Evolutionary conservation across 2,888 invertebrate species (phyloP).

Genomic region (Amaurobius ferox): DNA sequence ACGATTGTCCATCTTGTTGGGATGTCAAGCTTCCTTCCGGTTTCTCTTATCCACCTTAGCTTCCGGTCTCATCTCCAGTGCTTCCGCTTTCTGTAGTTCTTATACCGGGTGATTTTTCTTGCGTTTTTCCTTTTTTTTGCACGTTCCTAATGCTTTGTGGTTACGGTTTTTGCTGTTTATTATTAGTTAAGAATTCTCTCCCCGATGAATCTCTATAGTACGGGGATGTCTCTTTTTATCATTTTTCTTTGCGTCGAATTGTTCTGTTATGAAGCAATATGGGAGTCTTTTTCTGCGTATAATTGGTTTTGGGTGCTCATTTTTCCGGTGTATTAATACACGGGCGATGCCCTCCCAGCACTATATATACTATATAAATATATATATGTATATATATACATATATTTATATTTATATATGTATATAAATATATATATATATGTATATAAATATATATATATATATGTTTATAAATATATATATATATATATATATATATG

Average conservation of each 20-base stretch:
- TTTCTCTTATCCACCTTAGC: conserved; percentile 65
- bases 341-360: conserved; percentile 19
- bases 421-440: too few species aligned
- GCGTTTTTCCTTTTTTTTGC: neutral
- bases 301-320: conserved; percentile 51
- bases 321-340: conserved; percentile 49
- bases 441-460: too few species aligned
- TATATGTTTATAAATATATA: too few species aligned
- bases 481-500: too few species aligned
- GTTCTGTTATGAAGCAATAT: conserved; percentile 62
- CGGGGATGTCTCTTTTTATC: conserved; percentile 36
- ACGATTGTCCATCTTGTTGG: conserved; percentile 67
- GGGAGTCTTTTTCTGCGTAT: conserved; percentile 54
- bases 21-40: conserved; percentile 68
- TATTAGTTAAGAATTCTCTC: conserved; percentile 49
- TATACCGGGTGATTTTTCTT: conserved; percentile 17
- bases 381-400: too few species aligned
- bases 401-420: too few species aligned
- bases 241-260: conserved; percentile 55
- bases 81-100: conserved; percentile 54
- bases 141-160: conserved; percentile 47
- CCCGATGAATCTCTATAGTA: conserved; percentile 15
- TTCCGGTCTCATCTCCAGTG: conserved; percentile 67
- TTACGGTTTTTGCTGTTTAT: conserved; percentile 50
- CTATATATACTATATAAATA: too few species aligned